phyloP scores from a whole-genome alignment of 2,888 invertebrate genomes.

The Aplocera efformata region DNA sequence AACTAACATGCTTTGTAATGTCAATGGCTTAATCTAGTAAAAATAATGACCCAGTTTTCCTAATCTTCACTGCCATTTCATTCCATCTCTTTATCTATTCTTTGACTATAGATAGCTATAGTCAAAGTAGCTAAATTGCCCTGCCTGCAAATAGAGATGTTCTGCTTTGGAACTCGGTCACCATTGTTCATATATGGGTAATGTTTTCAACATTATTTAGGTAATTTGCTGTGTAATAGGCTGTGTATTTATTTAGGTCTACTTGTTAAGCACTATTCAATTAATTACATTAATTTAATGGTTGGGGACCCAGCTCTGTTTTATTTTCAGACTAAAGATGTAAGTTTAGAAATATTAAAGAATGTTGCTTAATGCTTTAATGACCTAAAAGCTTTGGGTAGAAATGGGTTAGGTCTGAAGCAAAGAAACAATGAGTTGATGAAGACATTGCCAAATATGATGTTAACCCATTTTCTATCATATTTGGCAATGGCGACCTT shows the following conservation, averaged over 20 bases:
- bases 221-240: no score
- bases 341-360: slow-evolving; percentile 85
- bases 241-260: no score
- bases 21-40: slow-evolving; percentile 12
- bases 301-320: no score
- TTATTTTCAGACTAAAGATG: no score
- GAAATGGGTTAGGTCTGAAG: slow-evolving; percentile 92
- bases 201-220: no score
- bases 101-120: no score
- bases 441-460: slow-evolving; percentile 96
- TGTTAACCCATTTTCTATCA: background rate
- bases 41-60: slow-evolving; percentile 23
- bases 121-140: no score
- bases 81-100: slow-evolving; percentile 8
- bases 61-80: slow-evolving; percentile 3
- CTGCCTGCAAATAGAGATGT: no score
- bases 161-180: no score
- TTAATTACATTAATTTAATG: no score
- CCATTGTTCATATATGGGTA: no score
- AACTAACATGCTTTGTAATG: background rate
- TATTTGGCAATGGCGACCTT: background rate
- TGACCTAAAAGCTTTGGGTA: slow-evolving; percentile 85
- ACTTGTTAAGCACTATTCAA: no score
- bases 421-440: slow-evolving; percentile 93
- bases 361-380: slow-evolving; percentile 92